phyloP scores from a whole-genome alignment of 2,797 vertebrate species.

The Pangasius macronema region DNA sequence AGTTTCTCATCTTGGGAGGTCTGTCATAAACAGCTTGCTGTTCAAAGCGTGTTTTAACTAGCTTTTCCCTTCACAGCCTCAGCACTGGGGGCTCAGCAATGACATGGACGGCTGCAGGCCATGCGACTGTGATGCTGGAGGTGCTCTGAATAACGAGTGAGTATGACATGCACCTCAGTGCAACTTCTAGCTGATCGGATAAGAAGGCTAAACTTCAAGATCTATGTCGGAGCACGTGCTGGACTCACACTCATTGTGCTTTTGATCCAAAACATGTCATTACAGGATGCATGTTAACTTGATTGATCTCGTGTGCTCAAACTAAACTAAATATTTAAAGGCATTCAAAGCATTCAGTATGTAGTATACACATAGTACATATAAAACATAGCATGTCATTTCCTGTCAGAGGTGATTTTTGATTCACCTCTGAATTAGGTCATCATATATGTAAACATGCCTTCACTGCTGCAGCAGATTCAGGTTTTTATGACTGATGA shows the following conservation, averaged over 20 bases:
- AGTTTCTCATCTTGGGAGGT: constrained; percentile 44
- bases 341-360: background rate
- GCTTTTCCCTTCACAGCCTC: constrained; percentile 73
- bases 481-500: background rate
- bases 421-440: background rate
- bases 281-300: background rate
- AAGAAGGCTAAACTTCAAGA: background rate
- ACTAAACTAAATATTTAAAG: background rate
- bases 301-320: background rate
- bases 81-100: constrained; percentile 96
- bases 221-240: background rate
- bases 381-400: background rate
- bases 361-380: background rate
- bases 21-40: constrained; percentile 21
- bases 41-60: constrained; percentile 36
- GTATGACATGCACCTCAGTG: constrained; percentile 55
- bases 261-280: background rate
- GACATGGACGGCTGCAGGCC: constrained; percentile 94
- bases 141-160: constrained; percentile 89
- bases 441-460: background rate
- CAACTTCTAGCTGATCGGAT: background rate
- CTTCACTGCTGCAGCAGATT: background rate
- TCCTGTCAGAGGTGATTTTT: no score
- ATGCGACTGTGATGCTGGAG: constrained; percentile 92
- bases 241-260: background rate